phyloP scores from a whole-genome alignment of 2,888 invertebrate genomes.

The Leucozona laternaria region DNA sequence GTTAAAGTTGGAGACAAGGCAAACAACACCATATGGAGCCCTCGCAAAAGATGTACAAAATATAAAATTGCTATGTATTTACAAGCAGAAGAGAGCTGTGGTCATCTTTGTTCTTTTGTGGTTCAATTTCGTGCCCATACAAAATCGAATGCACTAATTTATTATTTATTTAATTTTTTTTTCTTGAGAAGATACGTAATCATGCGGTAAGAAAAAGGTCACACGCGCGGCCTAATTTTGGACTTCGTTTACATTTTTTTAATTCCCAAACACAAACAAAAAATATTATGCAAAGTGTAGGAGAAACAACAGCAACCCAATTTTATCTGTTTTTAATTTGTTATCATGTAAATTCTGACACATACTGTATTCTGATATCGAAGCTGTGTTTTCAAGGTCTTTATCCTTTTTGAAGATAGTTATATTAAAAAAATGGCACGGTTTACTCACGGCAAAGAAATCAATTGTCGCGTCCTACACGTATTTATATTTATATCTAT shows the following conservation, averaged over 20 bases:
- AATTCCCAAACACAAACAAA: constrained; percentile 34
- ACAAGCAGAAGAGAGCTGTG: constrained; percentile 12
- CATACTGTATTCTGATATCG: too few species aligned
- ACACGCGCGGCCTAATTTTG: constrained; percentile 49
- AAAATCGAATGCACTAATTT: constrained; percentile 50
- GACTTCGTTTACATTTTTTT: constrained; percentile 27
- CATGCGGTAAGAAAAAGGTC: constrained; percentile 53
- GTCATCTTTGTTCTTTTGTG: constrained; percentile 29
- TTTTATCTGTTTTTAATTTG: not conserved
- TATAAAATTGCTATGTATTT: not conserved
- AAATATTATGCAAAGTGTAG: not conserved
- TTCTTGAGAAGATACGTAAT: constrained; percentile 33
- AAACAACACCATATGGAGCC: not conserved
- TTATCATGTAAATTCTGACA: not conserved
- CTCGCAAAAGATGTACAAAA: constrained; percentile 6
- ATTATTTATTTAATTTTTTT: not conserved
- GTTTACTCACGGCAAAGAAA: too few species aligned
- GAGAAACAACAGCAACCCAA: not conserved
- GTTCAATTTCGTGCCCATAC: constrained; percentile 52
- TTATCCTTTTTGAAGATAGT: too few species aligned
- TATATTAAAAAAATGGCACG: too few species aligned
- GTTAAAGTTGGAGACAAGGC: not conserved
- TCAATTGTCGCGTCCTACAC: too few species aligned
- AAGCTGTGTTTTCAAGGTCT: too few species aligned
- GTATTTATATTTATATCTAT: too few species aligned